Base-by-base conservation (phyloP, 35 echinoderm and acorn worm species). In the Ptychodera flava region DNA sequence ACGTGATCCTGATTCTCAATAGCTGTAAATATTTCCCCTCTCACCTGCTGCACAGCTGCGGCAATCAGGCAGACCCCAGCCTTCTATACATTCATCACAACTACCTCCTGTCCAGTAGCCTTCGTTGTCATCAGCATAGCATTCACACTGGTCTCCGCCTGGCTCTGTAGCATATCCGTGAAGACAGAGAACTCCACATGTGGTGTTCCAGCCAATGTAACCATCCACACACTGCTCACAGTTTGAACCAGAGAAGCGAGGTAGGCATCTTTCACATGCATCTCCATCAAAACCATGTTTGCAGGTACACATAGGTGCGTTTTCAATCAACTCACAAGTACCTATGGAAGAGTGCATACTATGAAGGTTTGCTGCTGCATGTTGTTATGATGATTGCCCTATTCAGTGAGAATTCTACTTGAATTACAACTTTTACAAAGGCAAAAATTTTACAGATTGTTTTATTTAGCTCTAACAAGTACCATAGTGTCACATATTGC, bases 181-280 rank as follows among this genome's bases (percentile, higher is more conserved):
- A 28, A 88, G 82, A 86, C 94, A 97, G 31, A 82, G 38, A 0
- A 90, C 83, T 30, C 88, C 89, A 82, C 94, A 97, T 79, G 86
- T 92, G 28, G 88, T 88, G 80, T 97, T 87, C 85, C 88, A 97
- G 14, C 94, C 94, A 30, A 97, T 97, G 85, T 97, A 97, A 16
- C 83, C 83, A 28, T 90, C 76, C 0, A 45, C 53, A 82, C 94
- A 97, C 15, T 33, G 28, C 30, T 97, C 81, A 64, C 94, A 97
- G 16, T 38, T 36, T 34, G 87, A 88, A 12, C 94, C 94, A 10
- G 37, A 80, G 33, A 88, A 97, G 1, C 94, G 80, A 16, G 88
- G 85, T 15, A 86, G 91, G 83, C 94, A 97, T 29, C 32, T 84
- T 15, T 92, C 85, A 82, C 94, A 97, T 1, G 89, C 85, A 31